Base-by-base conservation (phyloP, 2,797 vertebrate genomes). In the Channallabes apus region DNA sequence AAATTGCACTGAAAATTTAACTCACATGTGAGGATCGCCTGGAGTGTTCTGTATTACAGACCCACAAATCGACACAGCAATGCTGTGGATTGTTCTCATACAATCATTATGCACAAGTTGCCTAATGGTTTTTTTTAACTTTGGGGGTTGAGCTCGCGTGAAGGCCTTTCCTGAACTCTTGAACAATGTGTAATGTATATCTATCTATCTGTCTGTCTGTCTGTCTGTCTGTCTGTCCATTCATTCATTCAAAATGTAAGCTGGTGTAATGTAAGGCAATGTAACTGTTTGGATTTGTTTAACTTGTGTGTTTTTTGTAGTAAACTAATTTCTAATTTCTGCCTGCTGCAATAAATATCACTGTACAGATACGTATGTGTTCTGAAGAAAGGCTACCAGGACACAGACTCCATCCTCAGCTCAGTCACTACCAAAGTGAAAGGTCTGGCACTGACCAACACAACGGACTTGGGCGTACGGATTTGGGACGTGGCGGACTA, bases 351-450 rank as follows among this genome's bases (percentile, higher is more conserved):
- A 20, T 80, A 6, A 15, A 51, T 80, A 6, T 73, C 46, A 17
- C n/a, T 83, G 20, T 24, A 24, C 83, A 89, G 89, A 80, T 90
- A 90, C 86, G 89, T 90, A 14, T 90, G 89, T 51, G 38, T 96
- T 69, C 88, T 87, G 91, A 94, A 96, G 87, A 94, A 93, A 85
- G 92, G 93, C 46, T 96, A 95, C 84, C 95, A 97, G 90, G 91
- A 94, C 90, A 95, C 92, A 2, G 96, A 97, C 85, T 88, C 93
- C 5, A 88, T 96, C 3, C 95, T 95, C 89, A 97, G 96, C 88
- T 97, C 96, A 0, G 92, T 96, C 83, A 95, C 95, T 59, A 92
- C 94, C 72, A 97, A 92, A 90, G 94, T 97, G 88, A 98, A 98
- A 86, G 96, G 96, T 0, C 88, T 96, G 0, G 94, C 94, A 12